phyloP scores from a whole-genome alignment of 2,797 vertebrate species.

The Austrolebias charrua region DNA sequence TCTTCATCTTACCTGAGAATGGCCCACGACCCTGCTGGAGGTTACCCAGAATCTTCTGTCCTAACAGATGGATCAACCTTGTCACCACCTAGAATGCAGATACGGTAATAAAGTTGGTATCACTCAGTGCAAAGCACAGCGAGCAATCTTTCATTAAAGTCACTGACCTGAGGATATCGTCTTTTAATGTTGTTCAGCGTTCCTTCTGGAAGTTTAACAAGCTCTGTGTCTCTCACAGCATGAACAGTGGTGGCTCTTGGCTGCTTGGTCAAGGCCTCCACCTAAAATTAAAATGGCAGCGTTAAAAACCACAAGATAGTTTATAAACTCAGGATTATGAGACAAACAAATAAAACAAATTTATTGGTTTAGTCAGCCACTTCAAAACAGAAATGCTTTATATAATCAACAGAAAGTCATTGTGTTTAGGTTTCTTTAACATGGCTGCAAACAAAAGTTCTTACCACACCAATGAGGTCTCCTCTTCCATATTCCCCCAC shows the following conservation, averaged over 20 bases:
- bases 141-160: neutral
- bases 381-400: neutral
- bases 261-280: constrained; percentile 92
- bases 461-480: constrained; percentile 96
- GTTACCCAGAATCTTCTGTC: constrained; percentile 96
- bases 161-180: constrained; percentile 89
- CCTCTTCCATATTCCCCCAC: constrained; percentile 95
- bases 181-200: constrained; percentile 96
- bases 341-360: neutral
- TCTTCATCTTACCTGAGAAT: constrained; percentile 79
- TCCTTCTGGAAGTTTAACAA: constrained; percentile 95
- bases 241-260: constrained; percentile 93
- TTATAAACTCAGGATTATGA: neutral
- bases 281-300: constrained; percentile 69
- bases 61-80: constrained; percentile 91
- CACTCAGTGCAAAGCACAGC: neutral
- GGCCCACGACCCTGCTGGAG: constrained; percentile 91
- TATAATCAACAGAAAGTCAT: neutral
- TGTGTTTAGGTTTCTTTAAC: neutral
- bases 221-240: constrained; percentile 92
- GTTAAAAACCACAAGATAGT: neutral
- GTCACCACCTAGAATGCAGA: constrained; percentile 86
- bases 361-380: neutral
- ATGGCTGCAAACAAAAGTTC: constrained; percentile 30
- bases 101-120: neutral